Evolutionary conservation across 2,113 vertebrate genomes (phyloP), one percentile per base, ranked within the genome.

Genomic region (Cynoglossus semilaevis): DNA sequence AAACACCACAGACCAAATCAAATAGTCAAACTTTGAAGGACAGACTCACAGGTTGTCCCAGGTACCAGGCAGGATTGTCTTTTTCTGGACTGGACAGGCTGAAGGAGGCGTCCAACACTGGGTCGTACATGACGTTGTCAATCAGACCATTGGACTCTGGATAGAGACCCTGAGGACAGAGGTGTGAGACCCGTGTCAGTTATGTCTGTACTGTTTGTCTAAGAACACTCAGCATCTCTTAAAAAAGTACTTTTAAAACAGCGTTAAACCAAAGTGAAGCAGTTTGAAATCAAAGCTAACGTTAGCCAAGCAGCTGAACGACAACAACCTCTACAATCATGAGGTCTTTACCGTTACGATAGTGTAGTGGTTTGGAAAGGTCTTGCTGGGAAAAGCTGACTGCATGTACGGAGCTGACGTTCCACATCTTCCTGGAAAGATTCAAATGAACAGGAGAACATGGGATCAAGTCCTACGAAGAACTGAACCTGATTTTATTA

Each of bases 281-380:
- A n/a, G n/a, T n/a, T n/a, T n/a, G n/a, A n/a, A n/a, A n/a, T n/a
- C n/a, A n/a, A n/a, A n/a, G n/a, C n/a, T n/a, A n/a, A n/a, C n/a
- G n/a, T n/a, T n/a, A n/a, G n/a, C n/a, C n/a, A n/a, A n/a, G n/a
- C n/a, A n/a, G n/a, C n/a, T n/a, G n/a, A n/a, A n/a, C n/a, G n/a
- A n/a, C n/a, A n/a, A n/a, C n/a, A n/a, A n/a, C n/a, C n/a, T n/a
- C n/a, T n/a, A n/a, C n/a, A n/a, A n/a, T n/a, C n/a, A n/a, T n/a
- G n/a, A n/a, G 11, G 3, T 17, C 8, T 35, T 65, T 68, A 92
- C 91, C 67, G 91, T 92, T 2, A 64, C 90, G 9, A 92, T 91
- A 43, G 88, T 84, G 80, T 92, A 92, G 61, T 92, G 91, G 38
- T 92, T 92, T 0, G 91, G 91, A 38, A 91, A 92, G 0, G 91